These are phyloP conservation scores for Chloropsis hardwickii DNA, from an alignment of 2,113 vertebrate genomes.

Conservation along the genomic window DNA sequence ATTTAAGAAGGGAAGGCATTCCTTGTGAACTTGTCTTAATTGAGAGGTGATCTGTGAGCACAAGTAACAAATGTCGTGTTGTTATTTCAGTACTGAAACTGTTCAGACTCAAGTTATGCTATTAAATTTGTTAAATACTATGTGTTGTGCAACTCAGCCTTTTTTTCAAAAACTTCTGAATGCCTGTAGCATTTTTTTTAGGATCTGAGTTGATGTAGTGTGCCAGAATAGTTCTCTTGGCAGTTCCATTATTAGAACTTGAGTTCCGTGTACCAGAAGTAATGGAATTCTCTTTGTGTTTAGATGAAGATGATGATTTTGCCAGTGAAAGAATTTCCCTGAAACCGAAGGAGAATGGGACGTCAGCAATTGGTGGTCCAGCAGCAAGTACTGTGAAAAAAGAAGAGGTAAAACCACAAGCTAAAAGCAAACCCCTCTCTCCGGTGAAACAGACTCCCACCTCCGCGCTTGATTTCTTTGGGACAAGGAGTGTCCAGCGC, in stretches of 20 bases:
- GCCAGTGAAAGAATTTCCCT: slow-evolving; percentile 70
- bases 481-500: slow-evolving; percentile 77
- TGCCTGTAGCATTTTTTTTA: not conserved
- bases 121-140: not conserved
- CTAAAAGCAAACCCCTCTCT: slow-evolving; percentile 71
- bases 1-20: not conserved
- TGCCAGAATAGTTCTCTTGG: not conserved
- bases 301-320: slow-evolving; percentile 94
- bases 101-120: not conserved
- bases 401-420: slow-evolving; percentile 60
- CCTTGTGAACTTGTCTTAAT: not conserved
- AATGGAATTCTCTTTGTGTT: not conserved
- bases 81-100: not conserved
- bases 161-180: not conserved
- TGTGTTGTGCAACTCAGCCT: not conserved
- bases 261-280: not conserved
- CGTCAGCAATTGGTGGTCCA: not conserved
- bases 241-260: not conserved
- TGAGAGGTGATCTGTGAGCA: not conserved
- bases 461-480: slow-evolving; percentile 89
- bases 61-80: not conserved
- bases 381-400: slow-evolving; percentile 33
- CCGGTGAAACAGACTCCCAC: slow-evolving; percentile 81
- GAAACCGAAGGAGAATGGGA: slow-evolving; percentile 80
- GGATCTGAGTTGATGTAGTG: not conserved